Evolutionary conservation across 2,113 vertebrate species (phyloP), one percentile per base, ranked within the genome.

Genomic region (Forbesichthys agassizii): DNA sequence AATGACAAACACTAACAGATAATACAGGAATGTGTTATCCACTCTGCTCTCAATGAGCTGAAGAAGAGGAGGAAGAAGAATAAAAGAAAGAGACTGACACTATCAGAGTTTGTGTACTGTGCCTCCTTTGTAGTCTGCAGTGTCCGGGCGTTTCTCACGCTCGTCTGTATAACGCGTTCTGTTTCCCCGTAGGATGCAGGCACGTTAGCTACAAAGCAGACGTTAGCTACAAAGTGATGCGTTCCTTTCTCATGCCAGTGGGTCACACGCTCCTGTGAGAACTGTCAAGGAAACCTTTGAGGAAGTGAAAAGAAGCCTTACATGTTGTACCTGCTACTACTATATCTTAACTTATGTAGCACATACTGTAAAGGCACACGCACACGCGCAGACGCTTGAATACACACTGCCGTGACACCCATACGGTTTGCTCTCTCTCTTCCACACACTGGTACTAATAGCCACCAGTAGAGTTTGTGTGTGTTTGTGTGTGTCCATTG

Each of bases 1-100:
- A 82, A 79, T 62, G 68, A 61, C 57, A 82, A 78, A 81, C 73
- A 78, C 67, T 78, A 71, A 80, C 68, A 79, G 81, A 82, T 74
- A 80, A 67, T 11, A 18, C 12, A 13, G n/a, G 18, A 16, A 3
- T 9, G 33, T 20, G 33, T 8, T 36, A 48, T 53, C n/a, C n/a
- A 49, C 33, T 42, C 13, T 10, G 36, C 1, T 12, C 48, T 66
- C 57, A 11, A 64, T 68, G 67, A 75, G 48, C 6, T 27, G 47
- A 51, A 69, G 33, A 64, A 53, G 61, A 48, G 66, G 13, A 51
- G 27, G 63, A 66, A 68, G 48, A 27, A 75, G 27, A 61, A 58
- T 4, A 9, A 9, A 18, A 61, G 1, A 51, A 18, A 52, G 33
- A 51, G 11, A 69, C 47, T 66, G 74, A 84, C 51, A 3, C 78